phyloP scores from a whole-genome alignment of 2,888 invertebrate species.

The Drosophila austrosaltans region DNA sequence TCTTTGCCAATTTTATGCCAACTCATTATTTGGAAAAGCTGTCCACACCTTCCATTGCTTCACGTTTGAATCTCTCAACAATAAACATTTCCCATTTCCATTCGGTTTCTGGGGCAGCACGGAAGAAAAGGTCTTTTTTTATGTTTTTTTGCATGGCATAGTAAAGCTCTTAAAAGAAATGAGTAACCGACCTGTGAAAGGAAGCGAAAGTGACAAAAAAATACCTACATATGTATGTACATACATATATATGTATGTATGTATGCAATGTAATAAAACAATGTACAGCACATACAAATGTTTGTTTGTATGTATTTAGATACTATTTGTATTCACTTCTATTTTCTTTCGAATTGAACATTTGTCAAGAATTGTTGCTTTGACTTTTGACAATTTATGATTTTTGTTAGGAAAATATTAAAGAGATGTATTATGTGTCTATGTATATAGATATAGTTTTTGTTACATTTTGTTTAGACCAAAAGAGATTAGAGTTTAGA shows the following conservation, averaged over 20 bases:
- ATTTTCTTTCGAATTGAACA: too few relatives aligned
- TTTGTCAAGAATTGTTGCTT: too few relatives aligned
- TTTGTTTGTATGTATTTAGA: not conserved
- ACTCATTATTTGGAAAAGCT: conserved; percentile 60
- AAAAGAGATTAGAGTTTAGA: too few relatives aligned
- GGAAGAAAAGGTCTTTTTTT: conserved; percentile 24
- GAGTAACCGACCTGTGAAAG: conserved; percentile 8
- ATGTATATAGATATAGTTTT: too few relatives aligned
- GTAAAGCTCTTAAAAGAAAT: conserved; percentile 3
- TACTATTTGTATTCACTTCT: not conserved
- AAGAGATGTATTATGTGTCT: too few relatives aligned
- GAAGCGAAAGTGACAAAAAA: conserved; percentile 33
- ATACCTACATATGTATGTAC: not conserved
- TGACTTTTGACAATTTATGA: too few relatives aligned
- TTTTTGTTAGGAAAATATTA: too few relatives aligned
- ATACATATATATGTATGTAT: not conserved
- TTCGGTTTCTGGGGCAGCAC: conserved; percentile 15
- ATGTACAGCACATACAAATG: too few relatives aligned
- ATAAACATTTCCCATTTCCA: conserved; percentile 11
- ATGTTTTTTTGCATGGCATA: not conserved
- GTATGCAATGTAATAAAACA: not conserved
- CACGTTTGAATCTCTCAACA: not conserved
- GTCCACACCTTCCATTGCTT: conserved; percentile 20
- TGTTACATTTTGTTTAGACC: too few relatives aligned
- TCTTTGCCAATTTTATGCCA: conserved; percentile 45